These are phyloP conservation scores for Ranitomeya imitator DNA, from an alignment of 2,113 vertebrate genomes.

Conservation along the genomic window DNA sequence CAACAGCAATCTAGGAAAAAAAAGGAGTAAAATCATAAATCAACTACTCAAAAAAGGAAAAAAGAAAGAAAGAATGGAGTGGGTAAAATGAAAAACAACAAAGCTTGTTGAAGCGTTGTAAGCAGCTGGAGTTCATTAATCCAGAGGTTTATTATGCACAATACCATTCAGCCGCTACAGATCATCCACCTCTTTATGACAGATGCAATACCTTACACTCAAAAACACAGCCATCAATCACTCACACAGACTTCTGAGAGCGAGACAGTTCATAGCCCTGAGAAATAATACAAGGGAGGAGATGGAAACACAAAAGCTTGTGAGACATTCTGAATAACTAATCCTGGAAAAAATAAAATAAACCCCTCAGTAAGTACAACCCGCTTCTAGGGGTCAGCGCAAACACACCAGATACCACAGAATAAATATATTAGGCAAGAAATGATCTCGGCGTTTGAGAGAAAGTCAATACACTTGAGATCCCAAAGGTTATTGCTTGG, in stretches of 20 bases:
- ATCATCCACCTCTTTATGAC: conserved; percentile 57
- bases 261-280: conserved; percentile 54
- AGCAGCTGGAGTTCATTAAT: conserved; percentile 58
- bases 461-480: neutral
- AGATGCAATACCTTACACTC: conserved; percentile 56
- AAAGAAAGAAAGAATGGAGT: neutral
- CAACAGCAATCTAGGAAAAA: conserved; percentile 34
- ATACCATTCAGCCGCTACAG: conserved; percentile 46
- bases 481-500: neutral
- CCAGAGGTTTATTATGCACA: conserved; percentile 53
- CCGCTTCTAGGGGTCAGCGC: neutral
- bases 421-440: neutral
- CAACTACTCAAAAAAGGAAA: conserved; percentile 13
- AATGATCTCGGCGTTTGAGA: neutral
- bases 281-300: conserved; percentile 40
- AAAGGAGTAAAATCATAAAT: conserved; percentile 28
- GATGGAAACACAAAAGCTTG: neutral
- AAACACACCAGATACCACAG: neutral
- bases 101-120: conserved; percentile 38
- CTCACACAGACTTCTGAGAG: conserved; percentile 21
- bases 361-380: too few relatives aligned
- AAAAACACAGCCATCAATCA: conserved; percentile 58
- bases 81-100: conserved; percentile 46
- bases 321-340: neutral
- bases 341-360: neutral